Percentiles rank a stretch among this genome's conserved stretches.
phyloP scores from a whole-genome alignment of 30 jellyfish, hydroid and myxozoan genomes.

The Phacellophora camtschatica region DNA sequence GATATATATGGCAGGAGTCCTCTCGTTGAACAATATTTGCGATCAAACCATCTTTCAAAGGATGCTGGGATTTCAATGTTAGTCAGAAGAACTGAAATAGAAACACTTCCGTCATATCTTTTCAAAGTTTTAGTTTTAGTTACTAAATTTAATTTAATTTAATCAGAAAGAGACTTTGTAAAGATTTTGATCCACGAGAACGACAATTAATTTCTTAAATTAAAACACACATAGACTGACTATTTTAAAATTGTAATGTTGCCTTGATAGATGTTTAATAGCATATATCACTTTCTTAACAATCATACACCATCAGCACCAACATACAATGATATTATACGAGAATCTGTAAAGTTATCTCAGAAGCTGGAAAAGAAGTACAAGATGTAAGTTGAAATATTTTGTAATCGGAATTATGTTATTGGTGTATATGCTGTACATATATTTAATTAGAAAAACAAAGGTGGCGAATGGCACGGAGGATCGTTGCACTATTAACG shows the following conservation, averaged over 20 bases:
- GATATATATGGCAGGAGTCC: constrained; percentile 90
- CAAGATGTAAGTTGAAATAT: constrained; percentile 25
- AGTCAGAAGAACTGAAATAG: constrained; percentile 87
- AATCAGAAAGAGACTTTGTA: too few relatives aligned
- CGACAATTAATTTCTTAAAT: too few relatives aligned
- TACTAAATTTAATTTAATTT: too few relatives aligned
- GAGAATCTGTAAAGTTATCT: constrained; percentile 19
- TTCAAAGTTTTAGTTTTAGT: too few relatives aligned
- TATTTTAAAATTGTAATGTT: neutral
- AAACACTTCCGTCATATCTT: constrained; percentile 83
- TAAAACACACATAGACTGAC: neutral
- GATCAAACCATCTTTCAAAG: constrained; percentile 45
- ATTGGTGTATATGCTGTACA: too few relatives aligned
- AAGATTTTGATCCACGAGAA: too few relatives aligned
- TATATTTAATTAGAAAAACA: too few relatives aligned
- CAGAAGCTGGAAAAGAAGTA: constrained; percentile 21
- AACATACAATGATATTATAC: constrained; percentile 58
- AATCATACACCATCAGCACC: constrained; percentile 25
- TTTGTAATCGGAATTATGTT: too few relatives aligned
- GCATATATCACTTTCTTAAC: constrained; percentile 25
- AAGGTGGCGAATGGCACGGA: too few relatives aligned
- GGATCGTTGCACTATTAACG: too few relatives aligned
- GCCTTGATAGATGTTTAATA: neutral
- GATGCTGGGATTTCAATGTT: constrained; percentile 75
- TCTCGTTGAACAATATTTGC: constrained; percentile 64